Conservation (phyloP, 30 jellyfish, hydroid and myxozoan genomes). For the Aurelia aurita region DNA sequence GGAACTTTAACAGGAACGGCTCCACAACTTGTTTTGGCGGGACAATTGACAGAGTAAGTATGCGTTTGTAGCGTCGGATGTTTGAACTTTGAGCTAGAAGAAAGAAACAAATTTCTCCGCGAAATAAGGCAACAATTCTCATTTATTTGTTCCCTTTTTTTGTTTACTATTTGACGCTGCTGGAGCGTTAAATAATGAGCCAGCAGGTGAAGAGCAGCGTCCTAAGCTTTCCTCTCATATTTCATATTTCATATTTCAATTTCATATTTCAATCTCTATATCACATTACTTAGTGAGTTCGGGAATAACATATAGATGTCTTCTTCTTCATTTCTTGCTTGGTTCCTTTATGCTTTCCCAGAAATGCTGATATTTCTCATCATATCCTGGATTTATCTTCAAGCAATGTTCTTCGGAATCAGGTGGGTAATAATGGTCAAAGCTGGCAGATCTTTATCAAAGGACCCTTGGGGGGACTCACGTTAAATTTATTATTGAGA, state of each 20-base stretch:
- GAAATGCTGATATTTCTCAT: slow-evolving; percentile 78
- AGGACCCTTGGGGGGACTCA: too few species aligned
- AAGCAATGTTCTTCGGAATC: slow-evolving; percentile 85
- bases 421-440: slow-evolving; percentile 46
- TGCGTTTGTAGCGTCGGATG: not conserved
- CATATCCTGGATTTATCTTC: slow-evolving; percentile 91
- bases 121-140: not conserved
- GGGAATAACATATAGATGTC: too few species aligned
- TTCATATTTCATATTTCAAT: too few species aligned
- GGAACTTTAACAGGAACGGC: slow-evolving; percentile 98
- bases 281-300: too few species aligned
- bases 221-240: too few species aligned
- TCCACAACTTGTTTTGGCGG: slow-evolving; percentile 96
- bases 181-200: too few species aligned
- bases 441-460: too few species aligned
- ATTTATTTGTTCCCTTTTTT: too few species aligned
- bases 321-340: slow-evolving; percentile 50
- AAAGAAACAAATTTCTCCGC: not conserved
- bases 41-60: slow-evolving; percentile 91
- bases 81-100: not conserved
- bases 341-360: slow-evolving; percentile 95
- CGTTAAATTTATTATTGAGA: too few species aligned
- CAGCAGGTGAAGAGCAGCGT: too few species aligned
- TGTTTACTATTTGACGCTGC: too few species aligned
- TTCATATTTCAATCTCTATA: too few species aligned